Evolutionary conservation across 2,113 vertebrate species (phyloP).

Genomic region (Neolamprologus variostigma): DNA sequence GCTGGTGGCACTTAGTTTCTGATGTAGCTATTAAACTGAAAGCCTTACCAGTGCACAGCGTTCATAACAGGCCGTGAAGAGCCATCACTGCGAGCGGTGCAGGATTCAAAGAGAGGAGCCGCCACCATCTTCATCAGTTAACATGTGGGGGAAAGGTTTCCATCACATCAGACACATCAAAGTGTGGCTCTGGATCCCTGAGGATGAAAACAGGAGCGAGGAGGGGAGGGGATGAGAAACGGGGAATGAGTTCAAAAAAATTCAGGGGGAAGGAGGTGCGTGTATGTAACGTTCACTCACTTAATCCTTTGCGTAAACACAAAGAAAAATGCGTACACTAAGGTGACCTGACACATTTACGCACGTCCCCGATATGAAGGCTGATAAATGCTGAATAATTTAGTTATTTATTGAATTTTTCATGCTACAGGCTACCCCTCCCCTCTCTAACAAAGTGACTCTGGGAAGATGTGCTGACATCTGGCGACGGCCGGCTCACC

Average conservation of each 20-base stretch:
- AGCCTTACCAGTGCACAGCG: constrained; percentile 1
- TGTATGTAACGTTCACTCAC: not conserved
- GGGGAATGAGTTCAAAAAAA: constrained; percentile 11
- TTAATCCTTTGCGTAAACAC: not conserved
- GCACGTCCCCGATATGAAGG: not conserved
- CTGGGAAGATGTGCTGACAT: constrained; percentile 17
- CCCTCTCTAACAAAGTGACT: not conserved
- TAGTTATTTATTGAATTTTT: not conserved
- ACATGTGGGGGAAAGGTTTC: constrained; percentile 20
- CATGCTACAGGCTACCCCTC: not conserved
- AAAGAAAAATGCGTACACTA: not conserved
- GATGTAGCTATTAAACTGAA: not conserved
- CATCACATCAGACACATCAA: constrained; percentile 58
- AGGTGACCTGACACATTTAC: not conserved
- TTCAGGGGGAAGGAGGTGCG: not conserved
- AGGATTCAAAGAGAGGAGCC: constrained; percentile 15
- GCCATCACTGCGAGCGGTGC: constrained; percentile 9
- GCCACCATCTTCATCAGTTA: not conserved
- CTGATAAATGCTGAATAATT: not conserved
- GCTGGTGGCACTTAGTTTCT: constrained; percentile 2
- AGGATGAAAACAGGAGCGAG: constrained; percentile 30
- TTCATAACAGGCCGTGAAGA: not conserved
- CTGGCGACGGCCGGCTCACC: not conserved
- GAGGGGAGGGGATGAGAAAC: not conserved
- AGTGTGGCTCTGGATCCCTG: constrained; percentile 42